Evolutionary conservation across 2,113 vertebrate genomes (phyloP).

Genomic region (Nerophis lumbriciformis): DNA sequence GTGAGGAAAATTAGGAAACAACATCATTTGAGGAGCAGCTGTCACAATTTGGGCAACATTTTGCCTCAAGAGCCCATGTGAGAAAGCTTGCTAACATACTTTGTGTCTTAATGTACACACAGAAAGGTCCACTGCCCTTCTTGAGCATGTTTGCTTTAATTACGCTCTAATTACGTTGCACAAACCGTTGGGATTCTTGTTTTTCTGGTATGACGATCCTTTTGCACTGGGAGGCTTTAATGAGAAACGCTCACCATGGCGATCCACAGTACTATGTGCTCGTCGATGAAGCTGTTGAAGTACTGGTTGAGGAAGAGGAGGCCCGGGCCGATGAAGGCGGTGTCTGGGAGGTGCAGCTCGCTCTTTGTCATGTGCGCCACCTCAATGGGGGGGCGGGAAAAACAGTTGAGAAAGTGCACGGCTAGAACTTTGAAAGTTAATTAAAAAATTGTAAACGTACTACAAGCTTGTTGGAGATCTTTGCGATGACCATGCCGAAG

Average conservation of each 20-base stretch:
- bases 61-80: too few species aligned
- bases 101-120: too few species aligned
- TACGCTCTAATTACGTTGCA: too few species aligned
- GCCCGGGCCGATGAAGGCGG: constrained; percentile 90
- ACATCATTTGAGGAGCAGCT: too few species aligned
- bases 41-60: too few species aligned
- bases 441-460: constrained; percentile 61
- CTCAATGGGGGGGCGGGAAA: constrained; percentile 45
- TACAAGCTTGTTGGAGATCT: constrained; percentile 95
- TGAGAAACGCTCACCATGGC: constrained; percentile 78
- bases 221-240: background rate
- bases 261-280: constrained; percentile 88
- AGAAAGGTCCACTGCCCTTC: too few species aligned
- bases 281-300: constrained; percentile 90
- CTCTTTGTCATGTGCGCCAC: constrained; percentile 97
- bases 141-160: too few species aligned
- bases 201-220: too few species aligned
- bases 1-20: too few species aligned
- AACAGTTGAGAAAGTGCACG: background rate
- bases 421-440: background rate
- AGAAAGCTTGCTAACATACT: too few species aligned
- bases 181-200: too few species aligned
- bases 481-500: constrained; percentile 89
- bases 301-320: constrained; percentile 97
- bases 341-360: constrained; percentile 87